Conservation (phyloP, 2,888 invertebrate species). For the Xestoiulus laeticollis region DNA sequence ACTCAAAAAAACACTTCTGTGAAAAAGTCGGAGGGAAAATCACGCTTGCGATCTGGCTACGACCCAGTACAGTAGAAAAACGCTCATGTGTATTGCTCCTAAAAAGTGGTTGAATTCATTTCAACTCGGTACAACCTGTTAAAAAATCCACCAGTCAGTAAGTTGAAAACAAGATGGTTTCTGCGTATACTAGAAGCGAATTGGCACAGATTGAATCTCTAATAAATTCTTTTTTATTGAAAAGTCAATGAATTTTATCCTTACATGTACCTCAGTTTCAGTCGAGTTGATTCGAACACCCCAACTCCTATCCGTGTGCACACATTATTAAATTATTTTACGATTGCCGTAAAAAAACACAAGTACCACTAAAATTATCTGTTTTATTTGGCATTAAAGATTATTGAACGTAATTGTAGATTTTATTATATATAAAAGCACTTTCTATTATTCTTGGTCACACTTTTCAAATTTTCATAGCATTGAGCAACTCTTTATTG, state of each 20-base stretch:
- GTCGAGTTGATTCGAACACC: background rate
- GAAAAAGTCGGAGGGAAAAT: too few relatives aligned
- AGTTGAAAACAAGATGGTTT: background rate
- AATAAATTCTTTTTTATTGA: constrained; percentile 30
- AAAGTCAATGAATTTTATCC: constrained; percentile 39
- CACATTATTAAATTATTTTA: constrained; percentile 43
- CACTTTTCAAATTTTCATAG: background rate
- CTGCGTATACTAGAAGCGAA: background rate
- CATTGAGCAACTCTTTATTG: background rate
- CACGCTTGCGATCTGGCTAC: too few relatives aligned
- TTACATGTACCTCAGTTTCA: background rate
- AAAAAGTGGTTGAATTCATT: too few relatives aligned
- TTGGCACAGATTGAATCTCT: constrained; percentile 20
- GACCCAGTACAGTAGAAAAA: too few relatives aligned
- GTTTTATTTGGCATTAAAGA: constrained; percentile 41
- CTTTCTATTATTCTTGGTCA: constrained; percentile 32
- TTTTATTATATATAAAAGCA: constrained; percentile 25
- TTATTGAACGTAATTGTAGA: constrained; percentile 35
- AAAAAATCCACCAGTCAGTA: background rate
- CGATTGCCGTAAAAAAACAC: constrained; percentile 41
- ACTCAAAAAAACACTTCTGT: too few relatives aligned
- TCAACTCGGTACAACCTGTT: background rate
- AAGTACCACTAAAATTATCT: constrained; percentile 39
- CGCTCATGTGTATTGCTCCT: too few relatives aligned
- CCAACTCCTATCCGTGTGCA: background rate